phyloP scores from a whole-genome alignment of 2,797 vertebrate genomes.

The Falco novaeseelandiae region DNA sequence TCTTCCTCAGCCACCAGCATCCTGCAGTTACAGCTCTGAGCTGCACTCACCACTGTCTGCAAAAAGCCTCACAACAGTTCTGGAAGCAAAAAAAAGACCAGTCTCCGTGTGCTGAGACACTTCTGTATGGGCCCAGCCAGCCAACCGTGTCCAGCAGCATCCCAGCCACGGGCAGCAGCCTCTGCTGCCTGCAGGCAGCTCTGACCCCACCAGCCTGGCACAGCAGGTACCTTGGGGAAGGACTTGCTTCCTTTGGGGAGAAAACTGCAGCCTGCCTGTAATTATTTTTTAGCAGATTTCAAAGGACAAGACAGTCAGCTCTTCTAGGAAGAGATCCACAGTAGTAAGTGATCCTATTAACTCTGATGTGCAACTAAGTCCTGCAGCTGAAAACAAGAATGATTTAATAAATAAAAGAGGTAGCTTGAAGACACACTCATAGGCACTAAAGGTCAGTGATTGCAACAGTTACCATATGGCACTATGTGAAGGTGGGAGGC shows the following conservation, averaged over 20 bases:
- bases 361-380: neutral
- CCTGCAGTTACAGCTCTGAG: neutral
- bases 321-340: neutral
- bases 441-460: neutral
- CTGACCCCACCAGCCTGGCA: neutral
- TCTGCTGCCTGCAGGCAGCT: neutral
- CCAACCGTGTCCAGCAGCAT: neutral
- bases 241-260: neutral
- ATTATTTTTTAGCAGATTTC: neutral
- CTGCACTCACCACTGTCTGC: fast-evolving
- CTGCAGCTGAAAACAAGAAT: neutral
- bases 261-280: neutral
- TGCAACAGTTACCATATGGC: neutral
- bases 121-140: fast-evolving
- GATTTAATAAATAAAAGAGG: neutral
- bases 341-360: neutral
- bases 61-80: neutral
- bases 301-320: neutral
- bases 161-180: neutral
- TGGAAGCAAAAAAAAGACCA: neutral
- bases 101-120: fast-evolving
- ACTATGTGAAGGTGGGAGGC: neutral
- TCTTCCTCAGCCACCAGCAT: neutral
- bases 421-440: neutral
- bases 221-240: neutral